Evolutionary conservation across 2,888 invertebrate genomes (phyloP).

Genomic region (Melikaiella ostensackeni): DNA sequence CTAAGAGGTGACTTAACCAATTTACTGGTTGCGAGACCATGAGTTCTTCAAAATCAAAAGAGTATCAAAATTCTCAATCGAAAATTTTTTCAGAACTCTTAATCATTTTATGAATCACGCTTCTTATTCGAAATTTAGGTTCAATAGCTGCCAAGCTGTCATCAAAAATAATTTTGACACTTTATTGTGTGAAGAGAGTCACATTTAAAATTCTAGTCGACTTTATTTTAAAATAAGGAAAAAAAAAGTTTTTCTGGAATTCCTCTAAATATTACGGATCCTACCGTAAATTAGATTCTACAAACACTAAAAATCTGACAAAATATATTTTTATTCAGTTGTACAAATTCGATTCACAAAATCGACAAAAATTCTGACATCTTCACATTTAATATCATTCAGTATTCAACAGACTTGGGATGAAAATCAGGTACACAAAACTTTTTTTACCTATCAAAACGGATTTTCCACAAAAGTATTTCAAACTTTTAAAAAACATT

Average conservation of each 20-base stretch:
- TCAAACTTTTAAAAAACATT: background rate
- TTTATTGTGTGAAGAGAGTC: background rate
- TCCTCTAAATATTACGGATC: background rate
- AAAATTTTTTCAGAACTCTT: background rate
- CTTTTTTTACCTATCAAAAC: constrained; percentile 10
- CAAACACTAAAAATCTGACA: background rate
- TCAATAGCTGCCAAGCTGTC: background rate
- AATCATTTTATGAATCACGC: background rate
- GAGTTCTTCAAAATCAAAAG: constrained; percentile 43
- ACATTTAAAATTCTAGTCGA: background rate
- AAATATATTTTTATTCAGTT: constrained; percentile 24
- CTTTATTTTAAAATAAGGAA: too few species aligned
- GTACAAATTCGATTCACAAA: background rate
- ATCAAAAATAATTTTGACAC: constrained; percentile 6
- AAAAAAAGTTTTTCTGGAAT: background rate
- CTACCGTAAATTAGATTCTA: background rate
- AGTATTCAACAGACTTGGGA: background rate
- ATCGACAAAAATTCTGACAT: background rate
- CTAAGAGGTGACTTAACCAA: constrained; percentile 55
- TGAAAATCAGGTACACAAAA: constrained; percentile 13
- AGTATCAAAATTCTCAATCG: background rate
- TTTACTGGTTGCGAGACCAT: constrained; percentile 59
- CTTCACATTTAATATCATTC: constrained; percentile 1
- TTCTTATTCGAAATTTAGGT: background rate
- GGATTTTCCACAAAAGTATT: constrained; percentile 5